Conservation (phyloP, 2,797 vertebrate genomes). For the Premnoplex brunnescens region DNA sequence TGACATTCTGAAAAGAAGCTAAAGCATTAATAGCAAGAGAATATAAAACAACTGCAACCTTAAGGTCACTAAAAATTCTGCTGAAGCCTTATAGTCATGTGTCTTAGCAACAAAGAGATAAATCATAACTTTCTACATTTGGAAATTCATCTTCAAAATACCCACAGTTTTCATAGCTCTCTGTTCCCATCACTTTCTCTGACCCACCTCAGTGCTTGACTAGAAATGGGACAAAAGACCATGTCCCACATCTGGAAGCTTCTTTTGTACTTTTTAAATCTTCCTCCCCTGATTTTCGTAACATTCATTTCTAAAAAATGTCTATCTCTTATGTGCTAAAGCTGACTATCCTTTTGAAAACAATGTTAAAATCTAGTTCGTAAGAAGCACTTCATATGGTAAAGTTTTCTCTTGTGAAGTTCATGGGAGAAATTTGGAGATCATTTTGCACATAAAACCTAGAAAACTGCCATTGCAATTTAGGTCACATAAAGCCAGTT, state of each 20-base stretch:
- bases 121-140: not conserved
- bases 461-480: not conserved
- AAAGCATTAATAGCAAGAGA: not conserved
- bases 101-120: not conserved
- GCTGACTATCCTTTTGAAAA: not conserved
- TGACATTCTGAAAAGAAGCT: not conserved
- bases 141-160: constrained; percentile 8
- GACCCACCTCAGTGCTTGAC: not conserved
- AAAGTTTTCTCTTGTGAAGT: not conserved
- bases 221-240: not conserved
- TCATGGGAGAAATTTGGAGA: not conserved
- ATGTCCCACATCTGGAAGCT: not conserved
- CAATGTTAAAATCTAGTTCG: not conserved
- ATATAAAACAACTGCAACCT: not conserved
- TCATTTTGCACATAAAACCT: not conserved
- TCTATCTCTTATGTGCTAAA: not conserved
- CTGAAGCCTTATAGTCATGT: not conserved
- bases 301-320: not conserved
- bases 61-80: not conserved
- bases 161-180: not conserved
- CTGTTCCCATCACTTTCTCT: not conserved
- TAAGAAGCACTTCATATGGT: not conserved
- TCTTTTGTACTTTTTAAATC: not conserved
- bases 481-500: not conserved
- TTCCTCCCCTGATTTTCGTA: not conserved